Conservation (phyloP, 1,140 invertebrate genomes). For the Drosophila sturtevanti region DNA sequence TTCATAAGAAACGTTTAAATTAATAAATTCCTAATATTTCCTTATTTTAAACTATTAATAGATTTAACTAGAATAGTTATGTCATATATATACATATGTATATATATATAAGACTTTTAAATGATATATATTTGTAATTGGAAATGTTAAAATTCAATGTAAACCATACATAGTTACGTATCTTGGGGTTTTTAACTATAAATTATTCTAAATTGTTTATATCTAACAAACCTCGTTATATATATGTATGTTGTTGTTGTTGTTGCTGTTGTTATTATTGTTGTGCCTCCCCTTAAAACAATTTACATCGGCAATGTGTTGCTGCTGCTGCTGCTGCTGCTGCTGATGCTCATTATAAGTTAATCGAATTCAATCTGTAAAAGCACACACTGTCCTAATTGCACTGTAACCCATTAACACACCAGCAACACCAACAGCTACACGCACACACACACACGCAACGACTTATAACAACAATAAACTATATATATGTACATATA, state of each 20-base stretch:
- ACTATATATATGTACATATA: not conserved
- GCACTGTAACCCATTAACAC: conserved; percentile 78
- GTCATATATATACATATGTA: not conserved
- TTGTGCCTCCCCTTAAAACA: conserved; percentile 1
- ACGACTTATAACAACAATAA: conserved; percentile 6
- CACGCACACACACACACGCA: conserved; percentile 8
- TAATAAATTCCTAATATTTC: too few species aligned
- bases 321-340: not conserved
- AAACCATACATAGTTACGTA: not conserved
- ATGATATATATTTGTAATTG: not conserved
- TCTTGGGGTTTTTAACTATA: not conserved
- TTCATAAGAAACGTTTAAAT: too few species aligned
- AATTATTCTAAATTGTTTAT: not conserved
- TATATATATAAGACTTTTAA: not conserved
- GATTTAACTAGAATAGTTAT: not conserved
- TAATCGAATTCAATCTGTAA: conserved; percentile 47
- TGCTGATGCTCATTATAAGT: conserved; percentile 36
- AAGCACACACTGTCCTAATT: conserved; percentile 68
- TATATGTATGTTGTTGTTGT: not conserved
- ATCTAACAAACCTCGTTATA: not conserved
- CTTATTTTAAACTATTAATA: too few species aligned
- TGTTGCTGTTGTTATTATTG: too few species aligned
- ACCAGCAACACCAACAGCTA: conserved; percentile 27
- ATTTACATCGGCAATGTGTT: conserved; percentile 5
- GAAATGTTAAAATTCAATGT: not conserved